Evolutionary conservation across 2,888 invertebrate genomes (phyloP).

Genomic region (Dione vanillae): DNA sequence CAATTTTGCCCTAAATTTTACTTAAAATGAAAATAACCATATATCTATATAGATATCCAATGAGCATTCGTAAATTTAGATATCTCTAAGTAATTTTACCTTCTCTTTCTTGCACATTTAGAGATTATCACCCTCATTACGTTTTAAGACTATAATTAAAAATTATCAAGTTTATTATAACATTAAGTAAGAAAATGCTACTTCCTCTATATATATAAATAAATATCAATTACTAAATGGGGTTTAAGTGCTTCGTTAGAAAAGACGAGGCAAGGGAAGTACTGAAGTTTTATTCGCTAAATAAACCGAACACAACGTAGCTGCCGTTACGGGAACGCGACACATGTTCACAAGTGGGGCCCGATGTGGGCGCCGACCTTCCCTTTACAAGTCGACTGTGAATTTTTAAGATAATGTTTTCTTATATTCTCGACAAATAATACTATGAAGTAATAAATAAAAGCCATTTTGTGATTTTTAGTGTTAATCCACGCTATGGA

Average conservation of each 20-base stretch:
- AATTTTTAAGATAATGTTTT: slow-evolving; percentile 21
- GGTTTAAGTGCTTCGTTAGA: slow-evolving; percentile 10
- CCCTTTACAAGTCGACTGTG: slow-evolving; percentile 14
- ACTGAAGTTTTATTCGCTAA: slow-evolving; percentile 31
- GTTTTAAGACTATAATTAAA: not conserved
- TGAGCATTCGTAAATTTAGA: too few relatives aligned
- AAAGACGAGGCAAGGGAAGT: slow-evolving; percentile 22
- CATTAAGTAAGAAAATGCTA: not conserved
- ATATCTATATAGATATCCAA: too few relatives aligned
- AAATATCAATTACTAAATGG: not conserved
- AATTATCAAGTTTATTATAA: not conserved
- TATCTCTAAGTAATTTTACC: too few relatives aligned
- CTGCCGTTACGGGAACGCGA: slow-evolving; percentile 36
- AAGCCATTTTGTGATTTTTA: too few relatives aligned
- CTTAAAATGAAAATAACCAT: too few relatives aligned
- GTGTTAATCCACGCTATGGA: too few relatives aligned
- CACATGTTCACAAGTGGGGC: slow-evolving; percentile 41
- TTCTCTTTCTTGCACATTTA: too few relatives aligned
- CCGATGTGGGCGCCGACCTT: slow-evolving; percentile 38
- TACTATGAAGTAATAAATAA: not conserved
- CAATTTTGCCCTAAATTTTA: too few relatives aligned
- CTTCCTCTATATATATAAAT: not conserved
- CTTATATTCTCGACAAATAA: slow-evolving; percentile 1
- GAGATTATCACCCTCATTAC: not conserved
- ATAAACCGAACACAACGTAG: slow-evolving; percentile 28